Conservation (phyloP, 1,140 invertebrate genomes). For the Chironomus tepperi region DNA sequence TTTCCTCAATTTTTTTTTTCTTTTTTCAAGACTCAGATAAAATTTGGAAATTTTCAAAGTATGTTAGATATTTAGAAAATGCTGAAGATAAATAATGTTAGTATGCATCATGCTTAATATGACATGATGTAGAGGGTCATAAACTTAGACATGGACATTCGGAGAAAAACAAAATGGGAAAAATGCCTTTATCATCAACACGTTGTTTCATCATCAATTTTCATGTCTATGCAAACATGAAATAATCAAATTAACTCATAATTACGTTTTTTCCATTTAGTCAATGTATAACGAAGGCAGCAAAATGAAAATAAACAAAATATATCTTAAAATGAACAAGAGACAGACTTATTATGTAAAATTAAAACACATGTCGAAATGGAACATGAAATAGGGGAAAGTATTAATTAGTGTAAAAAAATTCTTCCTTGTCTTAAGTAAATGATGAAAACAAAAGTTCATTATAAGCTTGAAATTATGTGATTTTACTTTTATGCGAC, state of each 20-base stretch:
- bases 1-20: not conserved
- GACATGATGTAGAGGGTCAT: not conserved
- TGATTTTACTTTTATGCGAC: too few species aligned
- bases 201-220: not conserved
- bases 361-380: not conserved
- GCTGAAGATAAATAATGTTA: not conserved
- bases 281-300: too few species aligned
- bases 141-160: not conserved
- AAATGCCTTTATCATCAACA: not conserved
- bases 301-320: too few species aligned
- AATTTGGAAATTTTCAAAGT: not conserved
- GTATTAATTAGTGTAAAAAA: not conserved
- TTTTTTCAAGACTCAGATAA: not conserved
- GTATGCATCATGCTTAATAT: not conserved
- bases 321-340: too few species aligned
- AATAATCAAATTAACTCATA: constrained; percentile 15
- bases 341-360: not conserved
- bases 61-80: not conserved
- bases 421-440: not conserved
- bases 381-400: not conserved
- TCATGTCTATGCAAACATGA: not conserved
- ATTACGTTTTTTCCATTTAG: not conserved
- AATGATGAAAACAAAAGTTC: not conserved
- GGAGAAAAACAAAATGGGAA: not conserved
- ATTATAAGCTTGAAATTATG: not conserved